A percentile compares a stretch with the other conserved stretches of the same genome.
phyloP scores from a whole-genome alignment of 2,113 vertebrate species.

The Romanogobio albipinnatus region DNA sequence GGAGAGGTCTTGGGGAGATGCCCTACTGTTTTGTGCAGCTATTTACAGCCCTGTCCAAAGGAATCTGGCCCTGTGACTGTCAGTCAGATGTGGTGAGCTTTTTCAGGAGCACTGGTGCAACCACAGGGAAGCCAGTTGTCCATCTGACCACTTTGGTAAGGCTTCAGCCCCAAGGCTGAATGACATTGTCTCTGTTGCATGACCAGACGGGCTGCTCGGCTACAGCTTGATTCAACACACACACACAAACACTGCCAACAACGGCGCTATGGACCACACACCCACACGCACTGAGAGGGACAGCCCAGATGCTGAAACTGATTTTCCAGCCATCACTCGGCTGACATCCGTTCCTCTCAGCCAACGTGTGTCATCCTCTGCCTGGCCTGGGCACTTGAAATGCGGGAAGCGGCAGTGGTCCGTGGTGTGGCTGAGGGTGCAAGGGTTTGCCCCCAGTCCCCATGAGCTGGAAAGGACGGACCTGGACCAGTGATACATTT shows the following conservation, averaged over 20 bases:
- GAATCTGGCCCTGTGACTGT: conserved; percentile 75
- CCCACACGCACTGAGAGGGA: conserved; percentile 49
- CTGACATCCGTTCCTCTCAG: conserved; percentile 69
- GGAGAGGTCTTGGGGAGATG: conserved; percentile 70
- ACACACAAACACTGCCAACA: conserved; percentile 30
- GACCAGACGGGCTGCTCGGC: conserved; percentile 79
- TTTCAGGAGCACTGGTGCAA: conserved; percentile 74
- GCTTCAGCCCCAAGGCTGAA: conserved; percentile 76
- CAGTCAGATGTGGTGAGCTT: conserved; percentile 68
- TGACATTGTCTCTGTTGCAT: conserved; percentile 77
- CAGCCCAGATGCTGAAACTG: conserved; percentile 70
- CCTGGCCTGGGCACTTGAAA: conserved; percentile 63
- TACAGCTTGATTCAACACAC: conserved; percentile 70
- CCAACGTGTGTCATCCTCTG: conserved; percentile 73
- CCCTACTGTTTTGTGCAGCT: conserved; percentile 67
- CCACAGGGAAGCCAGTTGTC: conserved; percentile 77
- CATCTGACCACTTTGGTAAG: conserved; percentile 77
- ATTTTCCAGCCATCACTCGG: conserved; percentile 75
- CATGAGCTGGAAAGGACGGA: conserved; percentile 72
- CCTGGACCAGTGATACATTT: conserved; percentile 28
- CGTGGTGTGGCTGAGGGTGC: conserved; percentile 61
- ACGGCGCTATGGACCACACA: conserved; percentile 11
- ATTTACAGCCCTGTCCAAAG: conserved; percentile 78
- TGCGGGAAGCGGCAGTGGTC: conserved; percentile 68
- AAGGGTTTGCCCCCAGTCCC: conserved; percentile 67